phyloP scores from a whole-genome alignment of 2,113 vertebrate genomes.

The Pterocles burchelli region DNA sequence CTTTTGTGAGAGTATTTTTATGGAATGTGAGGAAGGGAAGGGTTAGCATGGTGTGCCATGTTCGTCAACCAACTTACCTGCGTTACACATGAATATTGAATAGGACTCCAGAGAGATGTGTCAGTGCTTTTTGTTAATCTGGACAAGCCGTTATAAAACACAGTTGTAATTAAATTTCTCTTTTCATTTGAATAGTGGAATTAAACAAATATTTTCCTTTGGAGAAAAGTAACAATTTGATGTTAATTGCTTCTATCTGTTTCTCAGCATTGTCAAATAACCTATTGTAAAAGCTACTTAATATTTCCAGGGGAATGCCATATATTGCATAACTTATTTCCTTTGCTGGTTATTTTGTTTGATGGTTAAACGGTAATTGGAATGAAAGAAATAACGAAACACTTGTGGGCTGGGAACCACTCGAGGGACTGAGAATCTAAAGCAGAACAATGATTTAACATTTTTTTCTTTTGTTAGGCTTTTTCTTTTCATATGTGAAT shows the following conservation, averaged over 20 bases:
- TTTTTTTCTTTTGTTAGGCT: slow-evolving; percentile 38
- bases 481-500: slow-evolving; percentile 45
- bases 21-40: not conserved
- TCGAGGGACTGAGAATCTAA: slow-evolving; percentile 41
- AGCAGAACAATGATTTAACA: slow-evolving; percentile 48
- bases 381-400: slow-evolving; percentile 42
- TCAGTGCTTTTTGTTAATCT: not conserved
- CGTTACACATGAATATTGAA: not conserved
- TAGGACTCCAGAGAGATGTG: not conserved
- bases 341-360: slow-evolving; percentile 50
- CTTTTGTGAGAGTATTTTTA: not conserved
- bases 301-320: slow-evolving; percentile 35
- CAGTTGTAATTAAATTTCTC: slow-evolving; percentile 54
- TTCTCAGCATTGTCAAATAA: slow-evolving; percentile 33
- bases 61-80: not conserved
- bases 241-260: slow-evolving; percentile 61
- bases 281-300: slow-evolving; percentile 22
- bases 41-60: not conserved
- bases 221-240: slow-evolving; percentile 60
- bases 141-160: slow-evolving; percentile 18
- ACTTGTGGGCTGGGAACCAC: slow-evolving; percentile 35
- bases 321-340: slow-evolving; percentile 44
- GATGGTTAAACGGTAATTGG: slow-evolving; percentile 52
- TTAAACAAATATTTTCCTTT: slow-evolving; percentile 69
- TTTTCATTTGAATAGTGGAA: slow-evolving; percentile 45